Percentiles rank a stretch among this genome's conserved stretches.
These are phyloP conservation scores for Gymnocheta viridis DNA, from an alignment of 2,888 invertebrate species.

Conservation along the genomic window DNA sequence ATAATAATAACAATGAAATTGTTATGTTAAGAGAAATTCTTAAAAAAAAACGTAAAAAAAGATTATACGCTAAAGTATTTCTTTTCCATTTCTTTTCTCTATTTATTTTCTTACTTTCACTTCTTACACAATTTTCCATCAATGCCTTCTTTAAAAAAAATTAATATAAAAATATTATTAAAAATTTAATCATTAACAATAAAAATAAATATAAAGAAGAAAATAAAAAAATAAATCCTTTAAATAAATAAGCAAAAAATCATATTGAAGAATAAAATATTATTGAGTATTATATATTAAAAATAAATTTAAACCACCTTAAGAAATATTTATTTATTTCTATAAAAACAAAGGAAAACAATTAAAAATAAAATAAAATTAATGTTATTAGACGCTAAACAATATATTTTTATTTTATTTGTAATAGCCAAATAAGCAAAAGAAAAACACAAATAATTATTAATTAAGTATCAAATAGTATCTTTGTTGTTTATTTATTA, in stretches of 20 bases:
- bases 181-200: constrained; percentile 3
- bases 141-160: constrained; percentile 67
- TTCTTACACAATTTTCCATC: constrained; percentile 64
- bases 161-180: constrained; percentile 35
- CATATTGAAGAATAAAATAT: constrained; percentile 34
- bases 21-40: constrained; percentile 31
- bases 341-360: constrained; percentile 32
- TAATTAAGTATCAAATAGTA: constrained; percentile 29
- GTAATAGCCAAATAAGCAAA: constrained; percentile 34
- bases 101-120: constrained; percentile 31
- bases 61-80: constrained; percentile 39
- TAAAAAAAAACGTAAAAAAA: constrained; percentile 18
- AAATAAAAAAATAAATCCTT: neutral
- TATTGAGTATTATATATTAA: constrained; percentile 66
- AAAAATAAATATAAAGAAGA: constrained; percentile 12
- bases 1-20: constrained; percentile 63
- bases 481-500: constrained; percentile 63
- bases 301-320: constrained; percentile 63
- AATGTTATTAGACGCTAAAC: constrained; percentile 47
- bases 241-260: constrained; percentile 7
- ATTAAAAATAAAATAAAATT: constrained; percentile 5
- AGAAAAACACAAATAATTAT: constrained; percentile 21
- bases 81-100: constrained; percentile 18
- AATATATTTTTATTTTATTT: constrained; percentile 48
- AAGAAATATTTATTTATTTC: constrained; percentile 68